These are phyloP conservation scores for Scarus forsteni DNA, from an alignment of 2,797 vertebrate genomes.

Conservation along the genomic window DNA sequence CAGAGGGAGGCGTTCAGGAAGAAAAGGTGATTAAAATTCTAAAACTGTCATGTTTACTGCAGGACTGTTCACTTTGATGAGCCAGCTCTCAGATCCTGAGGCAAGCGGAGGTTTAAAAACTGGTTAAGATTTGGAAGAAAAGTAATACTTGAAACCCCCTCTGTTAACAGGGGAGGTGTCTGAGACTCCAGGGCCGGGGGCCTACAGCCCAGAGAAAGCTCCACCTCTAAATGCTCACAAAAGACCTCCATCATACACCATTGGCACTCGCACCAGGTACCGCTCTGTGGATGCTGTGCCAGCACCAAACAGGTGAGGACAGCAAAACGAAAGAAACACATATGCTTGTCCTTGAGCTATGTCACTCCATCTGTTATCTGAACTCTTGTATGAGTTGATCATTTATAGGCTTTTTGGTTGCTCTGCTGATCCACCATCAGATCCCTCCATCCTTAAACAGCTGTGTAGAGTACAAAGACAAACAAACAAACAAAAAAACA, in stretches of 20 bases:
- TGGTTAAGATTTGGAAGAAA: not conserved
- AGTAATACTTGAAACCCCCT: not conserved
- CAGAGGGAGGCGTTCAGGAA: constrained; percentile 64
- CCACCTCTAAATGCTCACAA: constrained; percentile 80
- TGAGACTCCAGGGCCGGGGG: constrained; percentile 88
- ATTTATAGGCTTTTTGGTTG: too few species aligned
- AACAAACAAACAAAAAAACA: too few species aligned
- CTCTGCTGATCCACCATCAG: too few species aligned
- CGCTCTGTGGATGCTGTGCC: constrained; percentile 83
- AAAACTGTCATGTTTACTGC: not conserved
- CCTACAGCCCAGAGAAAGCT: constrained; percentile 89
- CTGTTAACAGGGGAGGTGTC: constrained; percentile 56
- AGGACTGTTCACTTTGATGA: not conserved
- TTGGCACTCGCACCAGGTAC: constrained; percentile 85
- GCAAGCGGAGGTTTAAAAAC: not conserved
- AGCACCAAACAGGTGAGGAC: constrained; percentile 86
- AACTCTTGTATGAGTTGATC: too few species aligned
- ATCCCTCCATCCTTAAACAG: too few species aligned
- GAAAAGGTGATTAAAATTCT: constrained; percentile 42
- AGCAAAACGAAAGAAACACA: not conserved
- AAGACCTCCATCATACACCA: constrained; percentile 87
- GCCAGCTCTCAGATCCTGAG: not conserved
- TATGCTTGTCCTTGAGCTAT: too few species aligned
- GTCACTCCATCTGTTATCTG: too few species aligned
- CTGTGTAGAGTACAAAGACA: too few species aligned